Evolutionary conservation across 2,888 invertebrate genomes (phyloP), one percentile per base, ranked within the genome.

Genomic region (Laothoe populi): DNA sequence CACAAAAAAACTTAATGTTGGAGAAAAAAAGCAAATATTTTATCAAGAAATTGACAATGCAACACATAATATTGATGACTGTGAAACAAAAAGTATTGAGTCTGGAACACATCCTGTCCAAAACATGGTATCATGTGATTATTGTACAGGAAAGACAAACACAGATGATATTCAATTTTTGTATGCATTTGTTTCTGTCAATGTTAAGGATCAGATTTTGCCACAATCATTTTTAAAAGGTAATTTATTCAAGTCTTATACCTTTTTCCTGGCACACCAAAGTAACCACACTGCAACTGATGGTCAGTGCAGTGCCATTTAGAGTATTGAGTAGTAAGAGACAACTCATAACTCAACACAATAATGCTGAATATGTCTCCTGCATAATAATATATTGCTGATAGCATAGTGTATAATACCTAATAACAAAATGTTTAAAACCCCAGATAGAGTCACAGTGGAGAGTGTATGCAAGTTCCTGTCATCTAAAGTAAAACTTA

Each of bases 391-490:
- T n/a, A n/a, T n/a, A n/a, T n/a, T n/a, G n/a, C n/a, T n/a, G n/a
- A n/a, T n/a, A n/a, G 26, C 26, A 26, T 26, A 5, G 2, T 26
- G 5, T 26, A 5, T 2, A 4, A 4, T 31, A 31, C 1, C 5
- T 31, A 38, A 24, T 58, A 38, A 11, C 7, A 3, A 57, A 16
- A 0, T 58, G 16, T 42, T 21, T 13, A 7, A n/a, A n/a, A 35
- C 86, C 84, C 53, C 84, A 90, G 90, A 83, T 7, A 74, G 70
- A 31, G 75, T 82, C 0, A 81, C 84, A 3, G 77, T 88, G 0
- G 90, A 92, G 60, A 87, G 75, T 65, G 81, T 92, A 0, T 92
- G 91, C 75, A 92, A 91, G 66, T 90, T 87, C 61, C 60, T 92
- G 2, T 78, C 89, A 0, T 83, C 87, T 0, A 90, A 90, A 70